Base-by-base conservation (phyloP, 2,888 invertebrate species). In the Zygogramma bicolorata region DNA sequence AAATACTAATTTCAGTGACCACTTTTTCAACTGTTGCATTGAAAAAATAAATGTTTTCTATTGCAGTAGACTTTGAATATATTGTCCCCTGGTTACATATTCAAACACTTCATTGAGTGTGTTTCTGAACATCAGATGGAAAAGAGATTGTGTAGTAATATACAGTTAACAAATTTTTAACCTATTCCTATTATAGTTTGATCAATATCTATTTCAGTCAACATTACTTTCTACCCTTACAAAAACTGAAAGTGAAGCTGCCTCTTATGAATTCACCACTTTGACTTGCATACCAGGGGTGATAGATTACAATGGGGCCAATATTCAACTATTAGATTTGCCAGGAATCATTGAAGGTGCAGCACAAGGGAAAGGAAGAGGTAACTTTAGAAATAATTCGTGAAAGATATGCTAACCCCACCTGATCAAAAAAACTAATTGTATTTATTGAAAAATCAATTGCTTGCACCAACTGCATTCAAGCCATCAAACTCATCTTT, bases 261-360 rank as follows among this genome's bases (percentile, higher is more conserved):
- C 99, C 1, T 95, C 94, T 74, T 99, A 99, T 87, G 99, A 99
- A 88, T 99, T 99, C 87, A 99, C 99, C 75, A 99, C 99, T 0
- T 89, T 99, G 71, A 99, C 99, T 7, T 99, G 99, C 87, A 99
- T 99, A 83, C 99, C 99, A 2, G 99, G 99, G 65, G 99, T 99
- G 1, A 98, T 99, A 77, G 96, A 98, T 86, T 98, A 99, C 86
- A 95, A 98, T 85, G 99, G 99, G 57, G 99, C 99, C 40, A 98
- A 98, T 85, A 99, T 99, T 85, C 99, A 99, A 86, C 89, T 99
- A 75, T 92, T 99, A 0, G 99, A 99, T 92, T 91, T 99, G 85
- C 99, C 99, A 70, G 99, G 99, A 85, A 99, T 99, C 86, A 99
- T 99, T 86, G 99, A 99, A 90, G 99, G 99, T 71, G 99, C 99